These are phyloP conservation scores for Gavia stellata DNA, from an alignment of 2,113 vertebrate genomes.

Conservation along the genomic window DNA sequence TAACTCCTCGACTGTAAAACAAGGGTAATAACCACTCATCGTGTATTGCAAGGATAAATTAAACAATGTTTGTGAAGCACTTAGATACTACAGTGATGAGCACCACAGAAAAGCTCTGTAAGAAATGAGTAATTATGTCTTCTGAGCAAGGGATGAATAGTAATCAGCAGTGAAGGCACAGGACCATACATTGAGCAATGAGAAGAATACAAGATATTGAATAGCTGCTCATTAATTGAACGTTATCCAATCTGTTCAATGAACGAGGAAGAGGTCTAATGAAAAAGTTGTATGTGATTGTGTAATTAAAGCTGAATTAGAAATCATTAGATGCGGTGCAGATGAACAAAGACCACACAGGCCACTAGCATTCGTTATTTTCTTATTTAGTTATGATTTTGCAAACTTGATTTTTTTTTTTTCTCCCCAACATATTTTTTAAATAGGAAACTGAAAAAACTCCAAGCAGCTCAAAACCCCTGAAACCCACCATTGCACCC, in stretches of 20 bases:
- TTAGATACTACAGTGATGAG: background rate
- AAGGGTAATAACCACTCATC: background rate
- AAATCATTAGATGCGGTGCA: background rate
- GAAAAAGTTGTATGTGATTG: background rate
- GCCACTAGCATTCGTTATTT: background rate
- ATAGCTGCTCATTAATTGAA: slow-evolving; percentile 37
- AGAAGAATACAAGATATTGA: slow-evolving; percentile 27
- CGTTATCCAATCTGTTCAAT: slow-evolving; percentile 30
- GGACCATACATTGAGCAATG: background rate
- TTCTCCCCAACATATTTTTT: background rate
- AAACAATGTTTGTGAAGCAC: slow-evolving; percentile 16
- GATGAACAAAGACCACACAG: background rate
- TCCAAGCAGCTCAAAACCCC: background rate
- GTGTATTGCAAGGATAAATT: background rate
- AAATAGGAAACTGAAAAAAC: background rate
- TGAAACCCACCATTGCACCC: background rate
- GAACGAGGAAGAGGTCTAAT: slow-evolving; percentile 20
- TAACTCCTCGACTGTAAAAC: background rate
- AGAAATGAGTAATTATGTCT: slow-evolving; percentile 33
- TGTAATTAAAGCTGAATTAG: slow-evolving; percentile 25
- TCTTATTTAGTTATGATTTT: background rate
- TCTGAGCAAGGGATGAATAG: slow-evolving; percentile 16
- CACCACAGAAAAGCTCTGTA: slow-evolving; percentile 9
- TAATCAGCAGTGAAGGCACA: slow-evolving; percentile 20
- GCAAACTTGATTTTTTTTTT: background rate